Evolutionary conservation across 2,113 vertebrate species (phyloP).

Genomic region (Scartelaos histophorus): DNA sequence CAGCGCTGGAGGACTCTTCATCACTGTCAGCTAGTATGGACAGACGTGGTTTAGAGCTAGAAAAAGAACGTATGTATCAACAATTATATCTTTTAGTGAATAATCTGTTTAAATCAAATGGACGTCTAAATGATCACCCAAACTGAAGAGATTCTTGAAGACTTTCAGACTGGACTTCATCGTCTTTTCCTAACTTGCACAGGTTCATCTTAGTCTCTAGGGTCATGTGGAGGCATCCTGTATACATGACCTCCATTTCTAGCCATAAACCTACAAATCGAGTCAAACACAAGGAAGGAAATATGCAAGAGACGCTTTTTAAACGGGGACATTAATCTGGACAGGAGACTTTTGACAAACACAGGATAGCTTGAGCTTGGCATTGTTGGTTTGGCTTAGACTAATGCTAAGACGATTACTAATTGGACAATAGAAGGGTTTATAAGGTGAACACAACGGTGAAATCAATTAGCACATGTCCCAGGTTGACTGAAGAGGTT

Average conservation of each 20-base stretch:
- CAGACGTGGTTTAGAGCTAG: conserved; percentile 66
- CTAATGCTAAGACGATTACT: conserved; percentile 50
- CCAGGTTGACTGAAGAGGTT: conserved; percentile 21
- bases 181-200: conserved; percentile 83
- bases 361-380: conserved; percentile 6
- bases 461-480: conserved; percentile 25
- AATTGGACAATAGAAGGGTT: conserved; percentile 50
- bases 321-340: conserved; percentile 23
- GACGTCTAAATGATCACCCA: conserved; percentile 60
- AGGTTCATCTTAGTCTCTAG: conserved; percentile 89
- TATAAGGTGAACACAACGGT: conserved; percentile 22
- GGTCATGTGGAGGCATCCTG: conserved; percentile 83
- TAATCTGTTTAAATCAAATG: neutral
- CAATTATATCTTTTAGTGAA: neutral
- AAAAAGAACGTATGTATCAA: conserved; percentile 2
- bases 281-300: neutral
- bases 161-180: conserved; percentile 58
- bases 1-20: conserved; percentile 82
- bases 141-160: conserved; percentile 60
- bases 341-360: conserved; percentile 13
- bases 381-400: conserved; percentile 31
- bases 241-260: conserved; percentile 83
- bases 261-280: conserved; percentile 82
- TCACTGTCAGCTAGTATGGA: conserved; percentile 83
- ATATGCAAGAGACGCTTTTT: conserved; percentile 1